Percentiles rank a stretch among this genome's conserved stretches.
These are phyloP conservation scores for Sylvia atricapilla DNA, from an alignment of 2,113 vertebrate genomes.

Conservation along the genomic window DNA sequence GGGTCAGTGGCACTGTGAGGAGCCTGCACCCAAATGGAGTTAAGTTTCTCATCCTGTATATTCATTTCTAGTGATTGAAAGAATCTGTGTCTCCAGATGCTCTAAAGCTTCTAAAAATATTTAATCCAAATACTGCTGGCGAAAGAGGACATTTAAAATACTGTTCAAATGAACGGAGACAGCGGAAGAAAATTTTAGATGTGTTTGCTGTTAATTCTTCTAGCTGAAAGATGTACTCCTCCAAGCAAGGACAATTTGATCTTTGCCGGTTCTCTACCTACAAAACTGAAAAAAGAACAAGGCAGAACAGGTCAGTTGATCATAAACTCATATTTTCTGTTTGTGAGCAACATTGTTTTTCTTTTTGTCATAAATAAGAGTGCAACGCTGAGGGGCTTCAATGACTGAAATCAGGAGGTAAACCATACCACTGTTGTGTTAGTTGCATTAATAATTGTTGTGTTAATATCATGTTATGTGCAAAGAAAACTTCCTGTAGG, in stretches of 20 bases:
- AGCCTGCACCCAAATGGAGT: not conserved
- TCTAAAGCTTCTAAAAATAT: not conserved
- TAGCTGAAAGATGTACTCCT: not conserved
- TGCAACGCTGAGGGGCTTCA: not conserved
- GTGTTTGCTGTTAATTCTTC: not conserved
- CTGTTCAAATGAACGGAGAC: not conserved
- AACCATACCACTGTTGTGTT: not conserved
- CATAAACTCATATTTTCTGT: not conserved
- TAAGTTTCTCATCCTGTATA: rapidly evolving
- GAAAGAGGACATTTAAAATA: not conserved
- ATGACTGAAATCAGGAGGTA: not conserved
- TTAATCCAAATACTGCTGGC: not conserved
- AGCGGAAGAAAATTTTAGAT: not conserved
- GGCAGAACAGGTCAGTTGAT: not conserved
- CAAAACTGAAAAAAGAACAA: not conserved
- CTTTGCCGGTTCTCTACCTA: not conserved
- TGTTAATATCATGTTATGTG: not conserved
- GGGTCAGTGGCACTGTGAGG: not conserved
- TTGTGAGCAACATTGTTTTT: not conserved
- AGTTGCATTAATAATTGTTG: not conserved
- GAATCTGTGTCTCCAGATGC: not conserved
- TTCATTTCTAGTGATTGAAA: not conserved
- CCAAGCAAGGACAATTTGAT: not conserved
- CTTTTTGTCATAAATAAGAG: not conserved
- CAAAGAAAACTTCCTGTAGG: not conserved